These are phyloP conservation scores for Pasiphila rectangulata DNA, from an alignment of 2,888 invertebrate genomes.

Conservation along the genomic window DNA sequence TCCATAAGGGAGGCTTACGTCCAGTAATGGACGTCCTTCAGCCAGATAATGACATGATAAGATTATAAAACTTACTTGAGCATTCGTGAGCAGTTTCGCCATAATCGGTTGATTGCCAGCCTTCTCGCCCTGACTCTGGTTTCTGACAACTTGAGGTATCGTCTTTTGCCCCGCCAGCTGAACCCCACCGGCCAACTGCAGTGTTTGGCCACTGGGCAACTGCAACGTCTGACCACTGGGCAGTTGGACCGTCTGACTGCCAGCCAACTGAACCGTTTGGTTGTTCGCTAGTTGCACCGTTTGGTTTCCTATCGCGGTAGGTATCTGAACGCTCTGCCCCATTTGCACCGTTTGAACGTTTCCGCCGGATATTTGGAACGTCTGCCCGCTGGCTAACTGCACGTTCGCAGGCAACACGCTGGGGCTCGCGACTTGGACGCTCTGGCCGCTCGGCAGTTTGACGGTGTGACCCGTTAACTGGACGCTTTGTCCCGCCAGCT, in stretches of 20 bases:
- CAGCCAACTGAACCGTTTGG: constrained; percentile 57
- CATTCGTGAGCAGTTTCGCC: constrained; percentile 87
- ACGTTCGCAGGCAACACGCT: constrained; percentile 58
- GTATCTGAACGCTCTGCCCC: constrained; percentile 48
- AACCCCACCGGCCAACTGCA: constrained; percentile 61
- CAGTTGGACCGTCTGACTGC: constrained; percentile 72
- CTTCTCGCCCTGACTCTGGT: constrained; percentile 59
- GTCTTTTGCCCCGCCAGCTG: constrained; percentile 65
- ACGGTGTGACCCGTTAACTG: constrained; percentile 74
- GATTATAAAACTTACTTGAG: constrained; percentile 69
- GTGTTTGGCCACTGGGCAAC: constrained; percentile 60
- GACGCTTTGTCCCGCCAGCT: constrained; percentile 64
- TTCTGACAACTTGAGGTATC: constrained; percentile 63
- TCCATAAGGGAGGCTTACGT: no score
- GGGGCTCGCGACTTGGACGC: constrained; percentile 62
- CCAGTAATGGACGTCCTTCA: no score
- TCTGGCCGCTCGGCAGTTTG: constrained; percentile 66
- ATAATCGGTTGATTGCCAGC: constrained; percentile 80
- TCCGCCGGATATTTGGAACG: constrained; percentile 55
- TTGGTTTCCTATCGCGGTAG: constrained; percentile 15
- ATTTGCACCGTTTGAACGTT: constrained; percentile 64
- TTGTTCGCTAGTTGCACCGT: constrained; percentile 40
- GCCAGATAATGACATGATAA: not conserved
- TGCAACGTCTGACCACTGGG: constrained; percentile 62
- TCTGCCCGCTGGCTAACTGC: constrained; percentile 59